Base-by-base conservation (phyloP, 2,113 vertebrate species). In the Psephotus haematonotus region DNA sequence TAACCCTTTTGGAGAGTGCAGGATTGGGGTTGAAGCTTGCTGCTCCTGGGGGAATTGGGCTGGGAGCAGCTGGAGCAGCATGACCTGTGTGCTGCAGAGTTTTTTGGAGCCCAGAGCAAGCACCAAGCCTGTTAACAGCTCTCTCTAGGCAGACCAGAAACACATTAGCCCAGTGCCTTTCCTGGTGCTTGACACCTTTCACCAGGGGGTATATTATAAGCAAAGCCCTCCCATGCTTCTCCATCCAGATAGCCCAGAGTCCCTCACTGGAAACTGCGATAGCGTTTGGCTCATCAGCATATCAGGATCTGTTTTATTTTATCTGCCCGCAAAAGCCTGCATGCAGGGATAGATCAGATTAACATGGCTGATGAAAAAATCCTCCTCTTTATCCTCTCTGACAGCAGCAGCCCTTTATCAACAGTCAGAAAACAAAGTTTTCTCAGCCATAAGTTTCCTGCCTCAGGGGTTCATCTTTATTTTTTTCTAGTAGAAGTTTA, bases 281-380 rank as follows among this genome's bases (percentile, higher is more conserved):
- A 80, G 78, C 44, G 19, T 88, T 83, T 88, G 86, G 76, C 68
- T 92, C 91, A 84, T 86, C 69, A 92, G 91, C 1, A 1, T 75
- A 83, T 60, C 23, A 1, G 50, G 50, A 74, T 83, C 82, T 81
- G 85, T 11, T 94, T 92, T 52, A 70, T 69, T 92, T 90, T 93
- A 93, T 86, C 85, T 93, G 72, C 60, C 82, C 6, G 3, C 92
- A 86, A 81, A 85, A 94, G 71, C 41, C 64, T 60, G 65, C 39
- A 78, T 83, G 91, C 60, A 92, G 68, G 69, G 55, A 82, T 35
- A 90, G 93, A 94, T 86, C 92, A 93, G 92, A 96, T 93, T 95
- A 93, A 94, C 72, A 88, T 17, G 57, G 68, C 50, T 88, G 90
- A 96, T 86, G 88, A 67, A 83, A 96, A 97, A 93, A 90, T 92